Conservation (phyloP, 2,888 invertebrate genomes). For the Philopedon plagiatum region DNA sequence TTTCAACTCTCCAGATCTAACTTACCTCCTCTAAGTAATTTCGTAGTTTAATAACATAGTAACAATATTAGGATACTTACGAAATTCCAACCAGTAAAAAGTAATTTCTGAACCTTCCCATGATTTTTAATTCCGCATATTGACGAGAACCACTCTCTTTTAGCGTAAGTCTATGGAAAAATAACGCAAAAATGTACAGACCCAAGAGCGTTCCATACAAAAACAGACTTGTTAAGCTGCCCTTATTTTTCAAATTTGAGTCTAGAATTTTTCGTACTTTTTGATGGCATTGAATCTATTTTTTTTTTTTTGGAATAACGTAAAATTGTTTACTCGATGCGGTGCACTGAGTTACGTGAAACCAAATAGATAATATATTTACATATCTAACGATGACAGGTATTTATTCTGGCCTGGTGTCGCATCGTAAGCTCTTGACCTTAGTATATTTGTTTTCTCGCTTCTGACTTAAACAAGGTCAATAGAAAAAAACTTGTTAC, state of each 20-base stretch:
- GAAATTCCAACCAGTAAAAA: slow-evolving; percentile 51
- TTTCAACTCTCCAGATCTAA: too few relatives aligned
- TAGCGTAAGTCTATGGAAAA: not conserved
- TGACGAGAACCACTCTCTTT: not conserved
- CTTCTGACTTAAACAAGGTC: not conserved
- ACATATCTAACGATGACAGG: too few relatives aligned
- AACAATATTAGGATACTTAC: slow-evolving; percentile 37
- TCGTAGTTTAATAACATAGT: not conserved
- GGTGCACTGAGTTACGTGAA: too few relatives aligned
- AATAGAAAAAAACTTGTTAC: too few relatives aligned
- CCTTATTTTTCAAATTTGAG: not conserved
- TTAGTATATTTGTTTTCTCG: not conserved
- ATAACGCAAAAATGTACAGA: not conserved
- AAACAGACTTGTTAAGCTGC: not conserved
- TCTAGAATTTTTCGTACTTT: not conserved
- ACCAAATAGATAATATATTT: too few relatives aligned
- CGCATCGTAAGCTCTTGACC: not conserved
- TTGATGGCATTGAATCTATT: not conserved
- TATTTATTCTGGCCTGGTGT: not conserved
- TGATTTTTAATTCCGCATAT: slow-evolving; percentile 15
- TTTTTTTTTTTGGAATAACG: too few relatives aligned
- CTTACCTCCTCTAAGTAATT: too few relatives aligned
- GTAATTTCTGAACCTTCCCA: slow-evolving; percentile 25
- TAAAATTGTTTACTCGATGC: too few relatives aligned
- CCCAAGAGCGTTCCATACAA: not conserved